Evolutionary conservation across 1,140 invertebrate genomes (phyloP).

Genomic region (Anadara kagoshimensis): DNA sequence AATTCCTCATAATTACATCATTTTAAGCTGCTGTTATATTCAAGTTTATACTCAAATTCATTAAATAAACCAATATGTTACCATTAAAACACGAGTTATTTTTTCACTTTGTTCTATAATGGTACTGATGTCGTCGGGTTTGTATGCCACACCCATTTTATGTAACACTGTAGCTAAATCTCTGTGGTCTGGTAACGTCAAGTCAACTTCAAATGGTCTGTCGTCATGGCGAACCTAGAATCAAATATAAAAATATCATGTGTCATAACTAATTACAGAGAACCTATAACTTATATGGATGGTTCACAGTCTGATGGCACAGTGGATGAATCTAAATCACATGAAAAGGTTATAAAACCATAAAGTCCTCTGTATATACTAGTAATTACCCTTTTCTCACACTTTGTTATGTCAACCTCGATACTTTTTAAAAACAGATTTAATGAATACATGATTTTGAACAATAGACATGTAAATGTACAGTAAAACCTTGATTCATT

Average conservation of each 20-base stretch:
- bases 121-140: constrained; percentile 13
- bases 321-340: no score
- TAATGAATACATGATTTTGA: no score
- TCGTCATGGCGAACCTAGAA: constrained; percentile 10
- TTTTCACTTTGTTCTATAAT: constrained; percentile 20
- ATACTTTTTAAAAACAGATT: no score
- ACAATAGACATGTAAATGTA: no score
- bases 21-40: no score
- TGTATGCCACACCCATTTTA: constrained; percentile 3
- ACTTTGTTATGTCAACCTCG: no score
- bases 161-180: constrained; percentile 17
- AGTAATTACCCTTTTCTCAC: no score
- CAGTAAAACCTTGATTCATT: no score
- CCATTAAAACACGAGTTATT: constrained; percentile 9
- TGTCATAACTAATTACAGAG: not conserved
- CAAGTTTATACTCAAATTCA: no score
- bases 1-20: no score
- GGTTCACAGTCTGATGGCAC: not conserved
- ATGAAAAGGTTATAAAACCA: no score
- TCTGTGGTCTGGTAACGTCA: constrained; percentile 12
- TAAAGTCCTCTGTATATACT: no score
- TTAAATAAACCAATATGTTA: not conserved
- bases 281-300: not conserved
- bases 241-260: not conserved
- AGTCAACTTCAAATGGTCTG: constrained; percentile 10